Conservation (phyloP, 2,113 vertebrate genomes). For the Psilopsiagon aymara region DNA sequence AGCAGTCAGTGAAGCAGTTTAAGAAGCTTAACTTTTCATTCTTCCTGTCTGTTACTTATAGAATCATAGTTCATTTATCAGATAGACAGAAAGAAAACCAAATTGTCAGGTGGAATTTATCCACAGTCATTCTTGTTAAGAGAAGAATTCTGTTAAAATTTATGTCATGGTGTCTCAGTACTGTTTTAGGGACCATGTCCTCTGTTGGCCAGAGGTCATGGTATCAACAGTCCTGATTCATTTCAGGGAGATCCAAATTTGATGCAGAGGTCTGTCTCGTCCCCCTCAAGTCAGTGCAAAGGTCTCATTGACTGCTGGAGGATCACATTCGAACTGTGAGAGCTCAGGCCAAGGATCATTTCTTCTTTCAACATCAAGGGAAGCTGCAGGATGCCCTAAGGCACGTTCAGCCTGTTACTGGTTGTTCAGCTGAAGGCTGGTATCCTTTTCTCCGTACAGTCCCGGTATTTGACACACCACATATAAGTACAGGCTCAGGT, state of each 20-base stretch:
- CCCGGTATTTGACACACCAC: neutral
- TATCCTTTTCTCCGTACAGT: neutral
- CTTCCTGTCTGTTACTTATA: neutral
- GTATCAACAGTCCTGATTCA: too few species aligned
- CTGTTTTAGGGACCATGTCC: neutral
- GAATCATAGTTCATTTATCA: neutral
- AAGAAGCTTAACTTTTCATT: neutral
- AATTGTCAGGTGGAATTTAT: neutral
- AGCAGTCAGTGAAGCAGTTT: neutral
- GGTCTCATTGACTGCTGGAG: neutral
- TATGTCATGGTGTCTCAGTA: neutral
- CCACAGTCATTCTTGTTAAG: neutral
- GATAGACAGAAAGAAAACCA: neutral
- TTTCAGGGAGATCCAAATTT: fast-evolving
- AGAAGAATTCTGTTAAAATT: neutral
- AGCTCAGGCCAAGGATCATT: neutral
- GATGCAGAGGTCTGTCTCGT: neutral
- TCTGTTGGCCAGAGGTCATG: neutral
- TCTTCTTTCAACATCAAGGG: neutral
- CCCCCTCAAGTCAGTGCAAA: neutral
- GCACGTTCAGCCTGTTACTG: neutral
- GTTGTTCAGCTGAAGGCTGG: neutral
- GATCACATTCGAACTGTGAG: neutral
- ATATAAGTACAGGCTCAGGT: fast-evolving
- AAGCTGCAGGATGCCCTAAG: neutral